phyloP scores from a whole-genome alignment of 2,113 vertebrate species.

The Dicrurus megarhynchus region DNA sequence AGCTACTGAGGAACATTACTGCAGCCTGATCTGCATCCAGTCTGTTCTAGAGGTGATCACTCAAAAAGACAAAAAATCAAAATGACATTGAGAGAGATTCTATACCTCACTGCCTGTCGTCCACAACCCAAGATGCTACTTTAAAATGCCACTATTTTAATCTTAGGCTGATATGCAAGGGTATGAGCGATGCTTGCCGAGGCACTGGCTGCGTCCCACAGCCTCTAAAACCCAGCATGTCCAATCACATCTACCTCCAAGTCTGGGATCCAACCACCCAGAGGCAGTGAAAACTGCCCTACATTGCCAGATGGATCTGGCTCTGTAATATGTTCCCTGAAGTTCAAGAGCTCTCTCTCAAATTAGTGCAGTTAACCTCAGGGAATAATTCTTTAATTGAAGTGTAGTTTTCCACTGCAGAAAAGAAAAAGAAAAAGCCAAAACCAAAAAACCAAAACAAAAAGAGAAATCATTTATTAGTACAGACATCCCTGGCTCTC shows the following conservation, averaged over 20 bases:
- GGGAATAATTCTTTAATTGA: background rate
- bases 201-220: background rate
- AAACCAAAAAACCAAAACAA: background rate
- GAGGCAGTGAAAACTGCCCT: background rate
- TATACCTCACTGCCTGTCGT: background rate
- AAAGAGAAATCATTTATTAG: background rate
- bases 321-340: background rate
- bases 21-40: background rate
- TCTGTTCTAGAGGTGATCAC: background rate
- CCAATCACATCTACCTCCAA: background rate
- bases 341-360: background rate
- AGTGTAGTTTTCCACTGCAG: background rate
- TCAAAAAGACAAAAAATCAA: background rate
- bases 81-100: background rate
- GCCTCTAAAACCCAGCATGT: background rate
- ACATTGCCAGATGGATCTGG: background rate
- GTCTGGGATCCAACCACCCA: background rate
- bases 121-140: background rate
- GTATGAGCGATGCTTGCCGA: background rate
- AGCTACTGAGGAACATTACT: background rate
- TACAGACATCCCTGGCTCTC: background rate
- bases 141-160: background rate
- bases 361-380: background rate
- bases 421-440: fast-evolving
- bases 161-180: background rate